Evolutionary conservation across 2,888 invertebrate species (phyloP).

Genomic region (Zygaena filipendulae): DNA sequence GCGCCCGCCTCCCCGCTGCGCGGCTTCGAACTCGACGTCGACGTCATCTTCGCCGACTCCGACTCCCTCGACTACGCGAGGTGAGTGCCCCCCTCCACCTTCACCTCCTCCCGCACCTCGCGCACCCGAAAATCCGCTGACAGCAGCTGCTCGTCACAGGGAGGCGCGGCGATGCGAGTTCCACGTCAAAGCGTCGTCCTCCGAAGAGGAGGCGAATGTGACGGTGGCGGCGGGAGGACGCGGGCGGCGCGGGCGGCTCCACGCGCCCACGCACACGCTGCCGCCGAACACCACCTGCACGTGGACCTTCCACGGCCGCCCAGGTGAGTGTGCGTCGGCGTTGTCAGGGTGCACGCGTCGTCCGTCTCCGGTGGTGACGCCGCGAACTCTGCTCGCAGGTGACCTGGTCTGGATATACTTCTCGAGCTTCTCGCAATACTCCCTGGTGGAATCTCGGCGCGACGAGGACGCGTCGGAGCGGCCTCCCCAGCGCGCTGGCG

Average conservation of each 20-base stretch:
- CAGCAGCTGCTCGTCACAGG: conserved; percentile 22
- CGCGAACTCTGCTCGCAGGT: conserved; percentile 38
- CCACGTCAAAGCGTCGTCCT: conserved; percentile 79
- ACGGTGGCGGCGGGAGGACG: conserved; percentile 49
- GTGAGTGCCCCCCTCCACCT: conserved; percentile 21
- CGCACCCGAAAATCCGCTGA: too few relatives aligned
- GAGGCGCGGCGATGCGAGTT: conserved; percentile 76
- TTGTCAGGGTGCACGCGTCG: too few relatives aligned
- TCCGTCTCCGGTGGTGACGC: neutral
- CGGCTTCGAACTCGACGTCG: conserved; percentile 85
- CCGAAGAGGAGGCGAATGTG: conserved; percentile 61
- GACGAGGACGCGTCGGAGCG: conserved; percentile 29
- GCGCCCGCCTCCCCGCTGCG: conserved; percentile 75
- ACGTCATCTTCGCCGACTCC: conserved; percentile 88
- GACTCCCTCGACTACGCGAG: conserved; percentile 86
- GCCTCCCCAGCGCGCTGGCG: conserved; percentile 16
- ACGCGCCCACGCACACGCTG: conserved; percentile 85
- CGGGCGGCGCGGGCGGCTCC: conserved; percentile 77
- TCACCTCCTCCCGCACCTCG: neutral
- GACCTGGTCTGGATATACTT: conserved; percentile 91
- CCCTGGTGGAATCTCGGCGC: conserved; percentile 64
- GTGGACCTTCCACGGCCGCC: conserved; percentile 84
- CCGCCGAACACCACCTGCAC: conserved; percentile 89
- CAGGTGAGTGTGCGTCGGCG: conserved; percentile 48
- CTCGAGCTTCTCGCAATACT: conserved; percentile 84